Percentiles rank a stretch among this genome's conserved stretches.
These are phyloP conservation scores for Epinephelus fuscoguttatus DNA, from an alignment of 2,113 vertebrate genomes.

Conservation along the genomic window DNA sequence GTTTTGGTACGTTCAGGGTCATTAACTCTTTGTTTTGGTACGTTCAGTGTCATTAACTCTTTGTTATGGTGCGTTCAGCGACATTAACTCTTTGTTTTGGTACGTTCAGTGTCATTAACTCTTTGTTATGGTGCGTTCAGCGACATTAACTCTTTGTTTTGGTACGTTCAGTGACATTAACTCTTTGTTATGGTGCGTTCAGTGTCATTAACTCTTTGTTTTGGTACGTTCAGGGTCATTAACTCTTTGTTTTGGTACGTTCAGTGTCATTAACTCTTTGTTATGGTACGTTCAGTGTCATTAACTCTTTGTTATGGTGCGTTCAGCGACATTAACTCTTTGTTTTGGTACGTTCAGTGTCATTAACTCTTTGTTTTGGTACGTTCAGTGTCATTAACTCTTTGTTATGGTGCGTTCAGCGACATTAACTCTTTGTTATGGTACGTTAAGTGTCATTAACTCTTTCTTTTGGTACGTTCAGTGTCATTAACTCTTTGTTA, in stretches of 20 bases:
- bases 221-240: background rate
- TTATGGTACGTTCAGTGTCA: background rate
- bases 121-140: background rate
- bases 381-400: background rate
- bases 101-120: background rate
- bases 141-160: no score
- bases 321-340: no score
- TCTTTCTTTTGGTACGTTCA: no score
- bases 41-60: background rate
- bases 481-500: background rate
- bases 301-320: background rate
- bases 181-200: background rate
- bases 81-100: no score
- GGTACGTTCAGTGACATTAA: no score
- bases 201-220: background rate
- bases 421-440: background rate
- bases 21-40: background rate
- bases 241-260: background rate
- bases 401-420: background rate
- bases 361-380: background rate
- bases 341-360: no score
- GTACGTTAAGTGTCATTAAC: no score
- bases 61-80: no score
- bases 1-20: no score
- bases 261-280: no score